Evolutionary conservation across 92 coral and sea anemone genomes (phyloP), one percentile per base, ranked within the genome.

Genomic region (Metridium senile): DNA sequence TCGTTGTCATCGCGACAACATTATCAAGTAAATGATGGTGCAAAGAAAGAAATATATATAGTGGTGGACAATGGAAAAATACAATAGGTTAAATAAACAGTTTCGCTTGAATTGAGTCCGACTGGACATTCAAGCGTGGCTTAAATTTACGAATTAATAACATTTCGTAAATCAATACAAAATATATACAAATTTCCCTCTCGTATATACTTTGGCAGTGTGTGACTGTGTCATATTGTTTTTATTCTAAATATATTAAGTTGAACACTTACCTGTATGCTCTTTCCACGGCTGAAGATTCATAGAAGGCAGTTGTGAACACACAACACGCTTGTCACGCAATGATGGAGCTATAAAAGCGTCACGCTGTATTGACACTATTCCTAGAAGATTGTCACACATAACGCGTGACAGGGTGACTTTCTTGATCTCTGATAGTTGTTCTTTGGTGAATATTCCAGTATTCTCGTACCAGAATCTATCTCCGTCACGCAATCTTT

Each of bases 401-500:
- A 96, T 67, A 23, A 96, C 93, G 11, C 93, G 90, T 11, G 99
- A 88, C 75, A 96, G 66, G 31, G 93, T 81, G 16, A 88, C 87
- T 63, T 90, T 96, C 76, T 76, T 80, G 57, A 96, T 83, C 84
- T 93, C 99, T 11, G 64, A 67, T 51, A 96, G 58, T 68, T 96
- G 99, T 13, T 87, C 89, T 11, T 70, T 58, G 19, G 89, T 87
- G 53, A 96, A 96, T 23, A 88, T 78, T 7, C 87, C 88, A 20
- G 79, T 80, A 43, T 86, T 88, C 77, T 96, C 97, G 85, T 85
- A 96, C 99, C 99, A 96, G 71, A 96, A 96, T 33, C 98, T 82
- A 74, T 96, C 99, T 0, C 97, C 99, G 72, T 96, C 97, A 18
- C 99, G 87, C 76, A 92, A 80, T 0, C 97, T 87, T 35, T 74